Percentiles rank a stretch among this genome's conserved stretches.
These are phyloP conservation scores for Apteryx mantelli DNA, from an alignment of 2,113 vertebrate species.

Conservation along the genomic window DNA sequence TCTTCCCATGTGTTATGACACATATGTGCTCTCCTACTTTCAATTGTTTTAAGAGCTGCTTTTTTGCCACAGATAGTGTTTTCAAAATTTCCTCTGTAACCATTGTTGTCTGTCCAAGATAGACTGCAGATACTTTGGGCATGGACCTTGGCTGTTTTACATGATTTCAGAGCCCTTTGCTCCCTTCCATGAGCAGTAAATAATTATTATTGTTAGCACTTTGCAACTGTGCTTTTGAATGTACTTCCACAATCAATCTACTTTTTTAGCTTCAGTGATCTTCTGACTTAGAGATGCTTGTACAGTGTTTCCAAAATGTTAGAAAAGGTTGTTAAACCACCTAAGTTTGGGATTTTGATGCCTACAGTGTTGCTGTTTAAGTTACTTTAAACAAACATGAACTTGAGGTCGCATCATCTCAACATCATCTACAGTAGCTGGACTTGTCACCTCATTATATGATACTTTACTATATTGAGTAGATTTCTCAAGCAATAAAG, in stretches of 20 bases:
- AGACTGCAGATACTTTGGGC: background rate
- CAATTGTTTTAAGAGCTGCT: background rate
- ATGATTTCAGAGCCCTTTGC: constrained; percentile 20
- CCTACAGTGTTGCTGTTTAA: background rate
- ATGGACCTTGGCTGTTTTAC: background rate
- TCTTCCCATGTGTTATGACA: background rate
- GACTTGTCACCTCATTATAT: background rate
- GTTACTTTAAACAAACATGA: background rate
- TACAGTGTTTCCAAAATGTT: background rate
- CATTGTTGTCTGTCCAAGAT: background rate
- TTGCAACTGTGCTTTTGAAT: background rate
- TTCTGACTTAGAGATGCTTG: background rate
- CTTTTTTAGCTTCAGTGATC: background rate
- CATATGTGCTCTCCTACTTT: background rate
- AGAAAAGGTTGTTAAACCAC: background rate
- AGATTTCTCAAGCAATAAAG: background rate
- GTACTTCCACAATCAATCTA: background rate
- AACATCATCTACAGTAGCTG: background rate
- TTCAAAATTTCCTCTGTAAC: background rate
- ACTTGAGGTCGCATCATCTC: background rate
- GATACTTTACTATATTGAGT: background rate
- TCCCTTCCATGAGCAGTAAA: background rate
- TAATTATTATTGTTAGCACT: constrained; percentile 15
- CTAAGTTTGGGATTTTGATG: background rate
- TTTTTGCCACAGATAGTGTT: background rate